Evolutionary conservation across 2,113 vertebrate species (phyloP).

Genomic region (Progne subis): DNA sequence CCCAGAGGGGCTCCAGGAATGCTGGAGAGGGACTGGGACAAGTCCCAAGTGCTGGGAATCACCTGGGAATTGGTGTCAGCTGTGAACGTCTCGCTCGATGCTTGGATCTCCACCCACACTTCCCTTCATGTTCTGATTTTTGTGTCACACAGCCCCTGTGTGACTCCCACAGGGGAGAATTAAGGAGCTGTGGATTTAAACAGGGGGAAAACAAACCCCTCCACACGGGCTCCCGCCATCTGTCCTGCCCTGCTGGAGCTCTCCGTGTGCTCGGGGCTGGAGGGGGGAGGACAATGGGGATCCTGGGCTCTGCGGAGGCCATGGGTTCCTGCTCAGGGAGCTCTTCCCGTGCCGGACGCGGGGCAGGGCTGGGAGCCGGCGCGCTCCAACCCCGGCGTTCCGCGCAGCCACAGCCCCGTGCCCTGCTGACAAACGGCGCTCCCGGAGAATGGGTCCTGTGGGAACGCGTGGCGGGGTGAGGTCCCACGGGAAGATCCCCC

Average conservation of each 20-base stretch:
- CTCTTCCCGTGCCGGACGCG: background rate
- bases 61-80: background rate
- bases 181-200: background rate
- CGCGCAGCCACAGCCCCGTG: background rate
- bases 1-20: background rate
- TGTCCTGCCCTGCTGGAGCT: background rate
- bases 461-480: constrained; percentile 30
- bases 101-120: background rate
- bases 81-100: rapidly evolving
- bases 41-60: background rate
- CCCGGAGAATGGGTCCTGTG: background rate
- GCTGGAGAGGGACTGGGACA: too few species aligned
- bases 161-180: background rate
- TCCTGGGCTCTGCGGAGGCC: background rate
- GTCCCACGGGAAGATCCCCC: constrained; percentile 65
- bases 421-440: background rate
- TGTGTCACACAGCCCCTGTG: rapidly evolving
- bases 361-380: background rate
- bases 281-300: background rate
- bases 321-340: background rate
- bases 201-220: background rate
- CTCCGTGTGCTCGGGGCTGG: background rate
- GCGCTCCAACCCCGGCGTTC: background rate
- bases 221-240: rapidly evolving
- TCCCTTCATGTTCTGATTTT: rapidly evolving